Percentiles rank a stretch among this genome's conserved stretches.
These are phyloP conservation scores for Aeoliscus strigatus DNA, from an alignment of 2,797 vertebrate genomes.

Conservation along the genomic window DNA sequence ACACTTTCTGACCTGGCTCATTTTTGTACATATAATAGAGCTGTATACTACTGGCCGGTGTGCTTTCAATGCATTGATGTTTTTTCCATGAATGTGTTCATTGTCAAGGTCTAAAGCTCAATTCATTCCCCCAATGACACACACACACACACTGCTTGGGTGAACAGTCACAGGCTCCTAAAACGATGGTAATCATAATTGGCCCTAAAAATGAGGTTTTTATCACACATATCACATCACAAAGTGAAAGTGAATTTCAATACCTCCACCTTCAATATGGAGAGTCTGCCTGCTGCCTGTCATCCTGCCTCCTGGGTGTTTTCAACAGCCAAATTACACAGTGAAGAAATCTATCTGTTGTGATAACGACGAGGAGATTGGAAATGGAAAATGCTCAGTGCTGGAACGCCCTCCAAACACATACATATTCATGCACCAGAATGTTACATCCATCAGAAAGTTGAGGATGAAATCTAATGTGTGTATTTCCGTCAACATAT, in stretches of 20 bases:
- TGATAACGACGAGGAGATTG: conserved; percentile 43
- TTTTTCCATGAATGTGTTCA: conserved; percentile 6
- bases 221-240: conserved; percentile 44
- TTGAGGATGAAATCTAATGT: conserved; percentile 24
- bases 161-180: conserved; percentile 25
- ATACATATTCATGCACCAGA: conserved; percentile 54
- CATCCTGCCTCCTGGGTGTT: conserved; percentile 50
- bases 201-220: conserved; percentile 39
- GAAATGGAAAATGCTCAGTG: conserved; percentile 44
- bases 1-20: too few relatives aligned
- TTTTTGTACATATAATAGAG: too few relatives aligned
- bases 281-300: conserved; percentile 26
- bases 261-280: conserved; percentile 29
- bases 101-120: conserved; percentile 2
- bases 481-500: background rate
- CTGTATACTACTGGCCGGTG: too few relatives aligned
- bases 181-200: conserved; percentile 43
- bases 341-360: conserved; percentile 50
- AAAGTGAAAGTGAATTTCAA: conserved; percentile 43
- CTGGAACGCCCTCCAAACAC: conserved; percentile 39
- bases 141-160: conserved; percentile 4
- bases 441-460: conserved; percentile 38
- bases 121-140: conserved; percentile 1
- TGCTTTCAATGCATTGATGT: background rate
- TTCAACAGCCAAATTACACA: conserved; percentile 57